Percentiles rank a stretch among this genome's conserved stretches.
Conservation (phyloP, 2,888 invertebrate species). For the Balanococcus diminutus region DNA sequence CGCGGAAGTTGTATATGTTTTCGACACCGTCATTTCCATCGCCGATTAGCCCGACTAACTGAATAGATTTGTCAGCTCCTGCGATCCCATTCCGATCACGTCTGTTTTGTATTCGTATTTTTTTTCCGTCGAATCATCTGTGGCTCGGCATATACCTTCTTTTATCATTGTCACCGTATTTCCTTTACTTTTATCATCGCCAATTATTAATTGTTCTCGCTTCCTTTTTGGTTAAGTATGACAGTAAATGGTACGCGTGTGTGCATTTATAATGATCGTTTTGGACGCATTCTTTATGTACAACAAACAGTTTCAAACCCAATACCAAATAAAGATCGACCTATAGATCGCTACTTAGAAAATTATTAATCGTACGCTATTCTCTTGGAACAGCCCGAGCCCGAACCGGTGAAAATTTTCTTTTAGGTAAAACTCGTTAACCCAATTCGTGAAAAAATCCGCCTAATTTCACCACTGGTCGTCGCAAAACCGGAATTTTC, state of each 20-base stretch:
- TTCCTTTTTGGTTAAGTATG: constrained; percentile 22
- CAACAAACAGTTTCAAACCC: neutral
- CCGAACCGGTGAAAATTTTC: neutral
- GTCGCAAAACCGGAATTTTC: constrained; percentile 34
- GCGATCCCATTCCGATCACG: constrained; percentile 29
- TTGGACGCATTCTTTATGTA: neutral
- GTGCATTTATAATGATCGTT: constrained; percentile 24
- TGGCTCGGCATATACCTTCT: neutral
- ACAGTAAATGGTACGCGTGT: neutral
- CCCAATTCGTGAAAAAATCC: constrained; percentile 26
- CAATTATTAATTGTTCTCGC: constrained; percentile 41
- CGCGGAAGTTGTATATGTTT: constrained; percentile 27
- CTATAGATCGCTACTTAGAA: neutral
- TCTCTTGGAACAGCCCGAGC: neutral
- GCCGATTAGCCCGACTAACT: constrained; percentile 23
- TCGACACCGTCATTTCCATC: constrained; percentile 25
- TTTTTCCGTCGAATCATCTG: neutral
- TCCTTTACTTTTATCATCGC: constrained; percentile 25
- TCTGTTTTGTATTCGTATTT: constrained; percentile 32
- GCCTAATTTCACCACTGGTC: constrained; percentile 12
- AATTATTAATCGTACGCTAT: neutral
- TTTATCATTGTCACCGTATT: constrained; percentile 35
- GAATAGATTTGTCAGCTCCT: constrained; percentile 18
- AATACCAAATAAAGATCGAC: constrained; percentile 23
- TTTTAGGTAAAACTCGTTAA: constrained; percentile 9